Conservation (phyloP, 2,888 invertebrate species). For the Eupithecia abbreviata region DNA sequence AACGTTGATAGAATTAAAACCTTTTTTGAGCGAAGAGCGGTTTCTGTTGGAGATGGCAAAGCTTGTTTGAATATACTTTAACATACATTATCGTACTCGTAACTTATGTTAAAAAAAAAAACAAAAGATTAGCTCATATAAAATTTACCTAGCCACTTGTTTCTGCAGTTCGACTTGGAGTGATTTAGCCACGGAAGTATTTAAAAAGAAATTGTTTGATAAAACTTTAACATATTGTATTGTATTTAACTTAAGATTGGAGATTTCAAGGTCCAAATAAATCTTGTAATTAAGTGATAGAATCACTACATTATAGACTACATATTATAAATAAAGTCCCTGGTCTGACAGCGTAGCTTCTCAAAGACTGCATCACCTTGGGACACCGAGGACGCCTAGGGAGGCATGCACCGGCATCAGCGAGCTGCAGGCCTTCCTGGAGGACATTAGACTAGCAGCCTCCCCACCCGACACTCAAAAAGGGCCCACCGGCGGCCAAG, state of each 20-base stretch:
- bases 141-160: background rate
- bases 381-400: too few species aligned
- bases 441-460: too few species aligned
- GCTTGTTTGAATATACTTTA: background rate
- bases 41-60: conserved; percentile 1
- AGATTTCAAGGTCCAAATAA: background rate
- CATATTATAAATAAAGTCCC: too few species aligned
- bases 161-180: background rate
- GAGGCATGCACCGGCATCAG: too few species aligned
- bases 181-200: too few species aligned
- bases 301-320: background rate
- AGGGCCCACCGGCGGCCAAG: too few species aligned
- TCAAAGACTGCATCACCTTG: too few species aligned
- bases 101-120: background rate
- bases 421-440: too few species aligned
- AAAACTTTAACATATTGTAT: too few species aligned
- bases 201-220: too few species aligned
- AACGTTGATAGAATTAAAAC: conserved; percentile 22
- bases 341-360: too few species aligned
- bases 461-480: too few species aligned
- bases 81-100: background rate
- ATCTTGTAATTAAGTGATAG: background rate
- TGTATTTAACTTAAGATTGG: background rate
- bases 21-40: conserved; percentile 10
- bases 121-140: background rate